Percentiles rank a stretch among this genome's conserved stretches.
Evolutionary conservation across 1,140 invertebrate species (phyloP).

Genomic region (Parasteatoda tepidariorum): DNA sequence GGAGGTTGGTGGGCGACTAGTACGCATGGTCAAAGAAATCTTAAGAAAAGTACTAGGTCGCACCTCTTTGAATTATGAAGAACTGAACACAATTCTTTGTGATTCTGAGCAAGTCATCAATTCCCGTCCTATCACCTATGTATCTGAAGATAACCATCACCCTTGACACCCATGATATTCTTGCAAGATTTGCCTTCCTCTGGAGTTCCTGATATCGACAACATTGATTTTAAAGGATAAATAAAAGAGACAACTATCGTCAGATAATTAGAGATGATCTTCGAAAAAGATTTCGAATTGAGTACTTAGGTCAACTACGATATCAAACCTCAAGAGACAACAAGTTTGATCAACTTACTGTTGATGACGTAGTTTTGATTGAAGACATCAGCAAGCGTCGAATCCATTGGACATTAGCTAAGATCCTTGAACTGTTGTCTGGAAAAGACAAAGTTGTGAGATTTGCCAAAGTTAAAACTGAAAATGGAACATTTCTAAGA

Average conservation of each 20-base stretch:
- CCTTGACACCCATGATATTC: constrained; percentile 64
- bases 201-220: background rate
- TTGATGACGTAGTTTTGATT: background rate
- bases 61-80: constrained; percentile 65
- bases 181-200: background rate
- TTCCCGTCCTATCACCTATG: constrained; percentile 67
- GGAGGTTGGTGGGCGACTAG: constrained; percentile 62
- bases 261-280: background rate
- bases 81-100: constrained; percentile 64
- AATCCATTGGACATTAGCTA: background rate
- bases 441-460: background rate
- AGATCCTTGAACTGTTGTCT: background rate
- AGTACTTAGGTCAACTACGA: constrained; percentile 32
- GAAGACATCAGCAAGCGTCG: background rate
- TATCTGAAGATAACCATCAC: constrained; percentile 65
- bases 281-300: background rate
- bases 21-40: constrained; percentile 58
- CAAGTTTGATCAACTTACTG: too few relatives aligned
- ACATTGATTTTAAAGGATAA: background rate
- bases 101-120: constrained; percentile 67
- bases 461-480: background rate
- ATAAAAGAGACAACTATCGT: background rate
- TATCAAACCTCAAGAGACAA: too few relatives aligned
- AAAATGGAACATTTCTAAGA: background rate
- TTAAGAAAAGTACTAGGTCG: too few relatives aligned